Evolutionary conservation across 2,113 vertebrate genomes (phyloP).

Genomic region (Gavia stellata): DNA sequence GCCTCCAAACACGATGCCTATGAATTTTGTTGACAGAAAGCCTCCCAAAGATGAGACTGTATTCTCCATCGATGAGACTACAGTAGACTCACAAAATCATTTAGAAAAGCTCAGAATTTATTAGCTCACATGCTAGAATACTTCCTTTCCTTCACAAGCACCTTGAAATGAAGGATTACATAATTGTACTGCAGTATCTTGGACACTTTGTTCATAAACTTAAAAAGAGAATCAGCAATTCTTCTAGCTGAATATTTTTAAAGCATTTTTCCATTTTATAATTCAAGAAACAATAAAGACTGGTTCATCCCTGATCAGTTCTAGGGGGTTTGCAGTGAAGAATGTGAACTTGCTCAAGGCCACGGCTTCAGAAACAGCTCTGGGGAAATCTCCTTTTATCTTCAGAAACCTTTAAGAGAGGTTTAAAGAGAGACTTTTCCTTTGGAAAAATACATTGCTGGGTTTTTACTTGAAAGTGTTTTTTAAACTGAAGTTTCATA

Average conservation of each 20-base stretch:
- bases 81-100: not conserved
- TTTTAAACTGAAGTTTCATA: not conserved
- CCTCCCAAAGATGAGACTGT: not conserved
- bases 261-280: not conserved
- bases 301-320: not conserved
- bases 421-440: not conserved
- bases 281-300: not conserved
- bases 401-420: not conserved
- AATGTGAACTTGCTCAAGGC: slow-evolving; percentile 12
- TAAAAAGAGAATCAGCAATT: not conserved
- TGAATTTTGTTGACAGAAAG: not conserved
- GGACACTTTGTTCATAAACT: not conserved
- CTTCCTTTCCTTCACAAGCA: not conserved
- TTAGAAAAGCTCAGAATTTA: not conserved
- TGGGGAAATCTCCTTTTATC: slow-evolving; percentile 46
- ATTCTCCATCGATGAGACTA: not conserved
- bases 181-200: not conserved
- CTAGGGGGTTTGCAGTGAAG: not conserved
- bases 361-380: slow-evolving; percentile 26
- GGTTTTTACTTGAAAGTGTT: not conserved
- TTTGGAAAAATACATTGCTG: not conserved
- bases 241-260: not conserved
- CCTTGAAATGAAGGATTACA: not conserved
- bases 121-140: not conserved
- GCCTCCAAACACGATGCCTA: not conserved